Conservation (phyloP, 2,888 invertebrate species). For the Platynereis dumerilii region DNA sequence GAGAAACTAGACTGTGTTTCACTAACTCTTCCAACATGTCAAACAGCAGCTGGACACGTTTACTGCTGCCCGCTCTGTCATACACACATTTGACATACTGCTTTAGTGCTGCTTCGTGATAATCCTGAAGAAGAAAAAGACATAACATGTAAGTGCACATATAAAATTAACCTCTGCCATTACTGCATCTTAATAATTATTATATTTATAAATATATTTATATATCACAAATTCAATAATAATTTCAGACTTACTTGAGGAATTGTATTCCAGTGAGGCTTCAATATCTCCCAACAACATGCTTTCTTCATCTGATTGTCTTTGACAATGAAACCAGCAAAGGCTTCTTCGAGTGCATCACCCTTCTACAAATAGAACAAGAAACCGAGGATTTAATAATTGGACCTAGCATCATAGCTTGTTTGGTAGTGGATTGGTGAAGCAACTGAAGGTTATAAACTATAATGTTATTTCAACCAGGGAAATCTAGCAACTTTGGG, state of each 20-base stretch:
- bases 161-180: background rate
- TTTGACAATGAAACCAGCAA: slow-evolving; percentile 85
- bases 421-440: no score
- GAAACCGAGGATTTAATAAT: no score
- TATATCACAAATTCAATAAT: background rate
- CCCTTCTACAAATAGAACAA: slow-evolving; percentile 50
- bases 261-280: slow-evolving; percentile 72
- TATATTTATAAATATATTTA: background rate
- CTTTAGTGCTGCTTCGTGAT: slow-evolving; percentile 77
- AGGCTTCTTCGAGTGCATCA: slow-evolving; percentile 76
- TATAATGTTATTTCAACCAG: no score
- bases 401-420: no score
- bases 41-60: slow-evolving; percentile 78
- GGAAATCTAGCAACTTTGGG: no score
- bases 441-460: no score
- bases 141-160: background rate
- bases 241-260: slow-evolving; percentile 62
- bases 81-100: slow-evolving; percentile 75
- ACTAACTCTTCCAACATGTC: slow-evolving; percentile 79
- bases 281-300: slow-evolving; percentile 75
- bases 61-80: slow-evolving; percentile 77
- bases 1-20: slow-evolving; percentile 74
- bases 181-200: no score
- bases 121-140: slow-evolving; percentile 66
- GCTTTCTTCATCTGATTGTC: slow-evolving; percentile 74